These are phyloP conservation scores for Thunnus maccoyii DNA, from an alignment of 2,113 vertebrate species.

Conservation along the genomic window DNA sequence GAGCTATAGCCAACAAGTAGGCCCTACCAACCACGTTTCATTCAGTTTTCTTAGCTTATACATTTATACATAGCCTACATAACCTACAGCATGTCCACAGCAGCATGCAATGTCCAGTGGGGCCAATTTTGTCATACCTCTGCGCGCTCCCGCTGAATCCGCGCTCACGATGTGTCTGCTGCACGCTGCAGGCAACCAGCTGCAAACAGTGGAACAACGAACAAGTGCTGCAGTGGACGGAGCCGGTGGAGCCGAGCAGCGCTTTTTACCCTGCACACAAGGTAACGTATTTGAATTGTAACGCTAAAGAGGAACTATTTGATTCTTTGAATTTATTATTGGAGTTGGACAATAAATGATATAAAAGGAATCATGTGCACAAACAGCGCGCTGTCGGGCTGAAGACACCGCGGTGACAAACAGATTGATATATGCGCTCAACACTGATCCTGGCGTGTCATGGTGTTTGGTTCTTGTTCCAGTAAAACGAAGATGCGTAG, in stretches of 20 bases:
- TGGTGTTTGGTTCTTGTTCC: conserved; percentile 14
- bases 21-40: too few species aligned
- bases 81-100: conserved; percentile 1
- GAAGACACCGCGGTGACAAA: conserved; percentile 65
- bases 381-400: neutral
- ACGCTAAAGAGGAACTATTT: neutral
- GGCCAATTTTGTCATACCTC: conserved; percentile 13
- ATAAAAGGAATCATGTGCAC: neutral
- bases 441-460: conserved; percentile 31
- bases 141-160: conserved; percentile 70
- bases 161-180: conserved; percentile 58
- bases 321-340: neutral
- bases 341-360: neutral
- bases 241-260: conserved; percentile 33
- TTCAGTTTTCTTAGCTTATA: neutral
- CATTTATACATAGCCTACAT: too few species aligned
- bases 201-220: conserved; percentile 52
- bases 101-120: conserved; percentile 1
- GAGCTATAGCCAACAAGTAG: neutral
- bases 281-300: conserved; percentile 36
- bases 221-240: conserved; percentile 45
- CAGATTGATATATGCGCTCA: conserved; percentile 52
- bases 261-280: conserved; percentile 12
- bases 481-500: neutral
- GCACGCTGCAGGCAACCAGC: conserved; percentile 71